Evolutionary conservation across 2,113 vertebrate species (phyloP), one percentile per base, ranked within the genome.

Genomic region (Spilogale gracilis): DNA sequence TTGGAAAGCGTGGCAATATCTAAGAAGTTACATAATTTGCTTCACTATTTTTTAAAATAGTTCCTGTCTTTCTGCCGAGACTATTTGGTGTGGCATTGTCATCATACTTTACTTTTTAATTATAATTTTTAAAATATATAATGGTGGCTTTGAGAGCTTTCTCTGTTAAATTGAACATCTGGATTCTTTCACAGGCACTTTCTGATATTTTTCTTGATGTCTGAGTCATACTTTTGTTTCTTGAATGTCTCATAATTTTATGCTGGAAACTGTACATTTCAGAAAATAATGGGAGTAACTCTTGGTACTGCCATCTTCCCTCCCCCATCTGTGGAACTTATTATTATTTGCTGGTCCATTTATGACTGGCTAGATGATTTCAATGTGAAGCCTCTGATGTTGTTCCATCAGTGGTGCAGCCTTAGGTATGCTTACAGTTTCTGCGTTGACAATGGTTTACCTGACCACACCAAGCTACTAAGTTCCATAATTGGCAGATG

Each of bases 71-170:
- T 87, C 91, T 76, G 54, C 56, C 82, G 65, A 76, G 13, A 52
- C 3, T 82, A 43, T 81, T 82, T 88, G 12, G 45, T 76, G 20
- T 92, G 3, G 67, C 10, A 32, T 74, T 81, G 45, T 69, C 69
- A 38, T 81, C 30, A 38, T 43, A 27, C 16, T n/a, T 61, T 61
- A 94, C 81, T 81, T 91, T 91, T 82, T 81, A 50, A 94, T 80
- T 30, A 38, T 71, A 20, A 54, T 73, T 81, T 91, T 94, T 94
- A 81, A 65, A 80, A 21, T 13, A 50, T 81, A 65, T 69, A 76
- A 88, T 60, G 5, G 23, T 43, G 82, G 11, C 23, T 91, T 94
- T 71, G 13, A 65, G 87, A 6, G 0, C 23, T 84, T 58, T 93
- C 6, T 71, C 61, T 94, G 78, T 80, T 71, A 90, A 91, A 91